Conservation (phyloP, 2,797 vertebrate genomes). For the Spheniscus humboldti region DNA sequence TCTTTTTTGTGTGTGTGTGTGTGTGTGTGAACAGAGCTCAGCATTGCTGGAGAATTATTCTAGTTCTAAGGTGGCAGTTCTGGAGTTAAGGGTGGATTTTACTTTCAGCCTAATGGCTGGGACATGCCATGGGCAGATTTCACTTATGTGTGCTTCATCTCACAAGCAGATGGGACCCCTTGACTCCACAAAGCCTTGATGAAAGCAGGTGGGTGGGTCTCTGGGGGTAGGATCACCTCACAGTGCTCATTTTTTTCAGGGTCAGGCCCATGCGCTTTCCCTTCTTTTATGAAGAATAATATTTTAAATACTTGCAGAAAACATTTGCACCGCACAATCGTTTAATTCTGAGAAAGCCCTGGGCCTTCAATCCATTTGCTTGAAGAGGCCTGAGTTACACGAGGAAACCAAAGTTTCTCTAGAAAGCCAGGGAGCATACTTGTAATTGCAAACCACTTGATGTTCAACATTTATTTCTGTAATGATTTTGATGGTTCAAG, state of each 20-base stretch:
- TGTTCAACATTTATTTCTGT: background rate
- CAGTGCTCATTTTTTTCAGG: background rate
- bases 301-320: background rate
- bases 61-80: background rate
- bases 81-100: background rate
- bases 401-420: background rate
- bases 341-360: background rate
- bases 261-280: background rate
- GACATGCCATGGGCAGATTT: background rate
- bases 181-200: background rate
- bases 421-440: background rate
- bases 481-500: background rate
- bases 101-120: background rate
- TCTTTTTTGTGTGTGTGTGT: background rate
- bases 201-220: background rate
- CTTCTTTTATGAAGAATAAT: background rate
- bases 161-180: background rate
- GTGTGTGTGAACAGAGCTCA: accelerated
- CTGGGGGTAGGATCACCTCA: background rate
- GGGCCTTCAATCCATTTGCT: background rate
- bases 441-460: background rate
- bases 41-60: background rate
- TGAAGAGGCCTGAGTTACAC: background rate
- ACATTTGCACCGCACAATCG: background rate
- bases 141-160: background rate